A percentile compares a stretch with the other conserved stretches of the same genome.
Evolutionary conservation across 2,797 vertebrate species (phyloP).

Genomic region (Rhynchotus rufescens): DNA sequence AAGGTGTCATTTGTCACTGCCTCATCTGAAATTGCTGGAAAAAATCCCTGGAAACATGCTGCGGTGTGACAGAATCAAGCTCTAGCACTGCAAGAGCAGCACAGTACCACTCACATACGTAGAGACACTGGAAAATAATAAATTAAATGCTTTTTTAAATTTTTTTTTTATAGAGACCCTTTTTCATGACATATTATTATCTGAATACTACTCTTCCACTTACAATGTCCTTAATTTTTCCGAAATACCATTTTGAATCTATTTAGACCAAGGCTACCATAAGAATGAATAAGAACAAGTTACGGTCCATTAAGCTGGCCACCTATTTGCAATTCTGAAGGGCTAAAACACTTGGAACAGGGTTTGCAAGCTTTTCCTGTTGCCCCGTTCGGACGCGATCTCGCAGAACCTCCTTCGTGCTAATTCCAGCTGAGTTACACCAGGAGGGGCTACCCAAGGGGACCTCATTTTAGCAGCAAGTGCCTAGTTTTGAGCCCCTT

Average conservation of each 20-base stretch:
- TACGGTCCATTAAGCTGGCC: background rate
- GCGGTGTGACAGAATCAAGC: background rate
- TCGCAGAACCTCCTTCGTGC: accelerated
- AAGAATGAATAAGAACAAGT: background rate
- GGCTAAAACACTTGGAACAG: background rate
- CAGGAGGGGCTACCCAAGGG: background rate
- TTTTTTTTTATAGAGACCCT: too few species aligned
- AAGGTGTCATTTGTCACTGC: conserved; percentile 46
- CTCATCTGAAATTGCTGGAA: background rate
- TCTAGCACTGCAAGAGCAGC: background rate
- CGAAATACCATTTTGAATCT: background rate
- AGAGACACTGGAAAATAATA: background rate
- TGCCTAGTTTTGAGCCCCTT: background rate
- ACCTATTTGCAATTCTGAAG: conserved; percentile 20
- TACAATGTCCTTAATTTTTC: conserved; percentile 5
- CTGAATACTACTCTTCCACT: background rate
- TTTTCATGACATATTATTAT: background rate
- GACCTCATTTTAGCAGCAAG: background rate
- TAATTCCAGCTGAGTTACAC: background rate
- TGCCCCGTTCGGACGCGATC: background rate
- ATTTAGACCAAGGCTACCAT: background rate
- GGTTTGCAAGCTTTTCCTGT: background rate
- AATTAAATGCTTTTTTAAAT: background rate
- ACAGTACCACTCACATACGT: background rate
- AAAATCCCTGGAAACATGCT: background rate